Percentiles rank a stretch among this genome's conserved stretches.
phyloP scores from a whole-genome alignment of 2,113 vertebrate genomes.

The Myxocyprinus asiaticus region DNA sequence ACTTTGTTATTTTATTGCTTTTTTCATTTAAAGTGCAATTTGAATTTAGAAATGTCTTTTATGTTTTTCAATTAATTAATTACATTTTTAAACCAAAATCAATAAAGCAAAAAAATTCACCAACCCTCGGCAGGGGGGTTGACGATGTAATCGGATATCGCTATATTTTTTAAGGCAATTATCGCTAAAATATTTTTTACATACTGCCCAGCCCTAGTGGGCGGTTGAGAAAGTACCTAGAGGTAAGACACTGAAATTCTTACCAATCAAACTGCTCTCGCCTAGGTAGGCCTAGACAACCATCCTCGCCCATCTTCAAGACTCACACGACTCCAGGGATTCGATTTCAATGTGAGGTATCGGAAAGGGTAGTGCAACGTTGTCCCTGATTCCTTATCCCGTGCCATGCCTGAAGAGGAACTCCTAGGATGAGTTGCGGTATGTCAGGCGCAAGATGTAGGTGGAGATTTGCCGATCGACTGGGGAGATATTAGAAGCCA shows the following conservation, averaged over 20 bases:
- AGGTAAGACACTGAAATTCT: not conserved
- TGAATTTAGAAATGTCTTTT: no score
- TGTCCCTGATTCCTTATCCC: not conserved
- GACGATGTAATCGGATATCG: no score
- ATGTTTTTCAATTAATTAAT: no score
- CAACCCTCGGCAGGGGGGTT: no score
- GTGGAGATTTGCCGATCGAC: not conserved
- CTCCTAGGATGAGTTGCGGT: not conserved
- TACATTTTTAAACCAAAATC: no score
- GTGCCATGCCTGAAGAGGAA: not conserved
- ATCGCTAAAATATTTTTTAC: no score
- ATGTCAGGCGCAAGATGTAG: not conserved
- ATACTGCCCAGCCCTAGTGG: no score
- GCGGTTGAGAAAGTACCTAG: not conserved
- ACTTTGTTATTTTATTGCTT: no score
- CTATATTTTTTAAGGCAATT: no score
- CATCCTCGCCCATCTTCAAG: not conserved
- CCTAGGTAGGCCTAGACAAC: not conserved
- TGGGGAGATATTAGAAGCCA: not conserved
- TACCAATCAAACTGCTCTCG: not conserved
- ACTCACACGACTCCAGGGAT: not conserved
- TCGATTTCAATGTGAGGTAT: not conserved
- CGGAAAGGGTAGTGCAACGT: not conserved
- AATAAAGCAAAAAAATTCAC: no score
- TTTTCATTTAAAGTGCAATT: no score